phyloP scores from a whole-genome alignment of 2,113 vertebrate species.

The Diadophis punctatus region DNA sequence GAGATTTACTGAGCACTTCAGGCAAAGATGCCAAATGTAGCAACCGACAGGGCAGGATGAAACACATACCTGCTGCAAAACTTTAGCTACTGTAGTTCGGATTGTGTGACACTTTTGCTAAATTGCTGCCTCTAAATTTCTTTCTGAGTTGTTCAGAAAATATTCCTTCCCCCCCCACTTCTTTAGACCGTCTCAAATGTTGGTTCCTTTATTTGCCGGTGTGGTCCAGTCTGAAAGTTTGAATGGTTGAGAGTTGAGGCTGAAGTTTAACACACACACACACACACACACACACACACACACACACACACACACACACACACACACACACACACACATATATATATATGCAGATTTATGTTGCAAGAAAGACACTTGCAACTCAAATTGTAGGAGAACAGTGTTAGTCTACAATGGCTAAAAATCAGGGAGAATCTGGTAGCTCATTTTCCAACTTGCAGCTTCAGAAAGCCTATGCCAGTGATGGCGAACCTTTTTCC shows the following conservation, averaged over 20 bases:
- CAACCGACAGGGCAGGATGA: not conserved
- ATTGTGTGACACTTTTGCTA: not conserved
- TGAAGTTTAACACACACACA: not conserved
- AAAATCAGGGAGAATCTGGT: not conserved
- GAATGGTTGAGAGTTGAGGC: not conserved
- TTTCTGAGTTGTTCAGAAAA: not conserved
- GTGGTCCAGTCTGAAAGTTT: not conserved
- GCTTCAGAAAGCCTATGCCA: not conserved
- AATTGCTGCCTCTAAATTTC: not conserved
- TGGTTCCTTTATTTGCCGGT: not conserved
- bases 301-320: too few species aligned
- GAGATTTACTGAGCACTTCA: not conserved
- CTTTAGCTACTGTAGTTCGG: not conserved
- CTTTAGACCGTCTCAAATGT: not conserved
- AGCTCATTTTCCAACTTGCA: not conserved
- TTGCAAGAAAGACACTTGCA: not conserved
- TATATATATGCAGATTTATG: too few species aligned
- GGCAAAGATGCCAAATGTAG: not conserved
- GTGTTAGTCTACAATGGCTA: not conserved
- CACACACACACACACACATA: too few species aligned
- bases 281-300: too few species aligned
- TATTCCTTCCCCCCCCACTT: not conserved
- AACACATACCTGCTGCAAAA: not conserved
- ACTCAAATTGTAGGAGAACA: not conserved
- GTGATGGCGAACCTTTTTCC: too few species aligned